Evolutionary conservation across 2,113 vertebrate genomes (phyloP), one percentile per base, ranked within the genome.

Genomic region (Tympanuchus pallidicinctus): DNA sequence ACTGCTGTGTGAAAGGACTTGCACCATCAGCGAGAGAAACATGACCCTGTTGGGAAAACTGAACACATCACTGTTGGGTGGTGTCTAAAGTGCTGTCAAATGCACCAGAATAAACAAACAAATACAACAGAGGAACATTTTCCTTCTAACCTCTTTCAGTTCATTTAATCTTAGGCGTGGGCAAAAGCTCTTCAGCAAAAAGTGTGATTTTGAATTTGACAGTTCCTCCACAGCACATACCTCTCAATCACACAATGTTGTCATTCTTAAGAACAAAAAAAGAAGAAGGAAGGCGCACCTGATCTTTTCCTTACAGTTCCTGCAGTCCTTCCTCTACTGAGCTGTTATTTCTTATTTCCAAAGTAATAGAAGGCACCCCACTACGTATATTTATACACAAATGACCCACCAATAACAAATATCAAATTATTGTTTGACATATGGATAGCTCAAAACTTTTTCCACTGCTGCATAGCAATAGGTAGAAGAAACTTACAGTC

Each of bases 41-140:
- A 50, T 86, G 50, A 88, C 43, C 57, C 61, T 75, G 0, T 8
- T 43, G 38, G 6, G 18, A n/a, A 40, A 88, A 69, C 11, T 18
- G 50, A 18, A 24, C 22, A 24, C 48, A 50, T 50, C 48, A 24
- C 48, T 50, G 48, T 50, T 50, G 11, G 48, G 22, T 28, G n/a
- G 36, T 82, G 72, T 82, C 36, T 61, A 64, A 86, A 86, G 60
- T 40, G 38, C 69, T 88, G 82, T 83, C 69, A 92, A 88, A 91
- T 25, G 25, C 8, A 27, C 21, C 21, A 79, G 11, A 28, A 60
- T 93, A 92, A 95, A 93, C 64, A 95, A 95, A 91, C 82, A 96
- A 91, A 82, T 47, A 82, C 48, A 89, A 38, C 8, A 69, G 34
- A 89, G 36, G 30, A 14, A 36, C 10, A 9, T 82, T 93, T 92